Conservation (phyloP, 1,140 invertebrate genomes). For the Mesaphorura yosii region DNA sequence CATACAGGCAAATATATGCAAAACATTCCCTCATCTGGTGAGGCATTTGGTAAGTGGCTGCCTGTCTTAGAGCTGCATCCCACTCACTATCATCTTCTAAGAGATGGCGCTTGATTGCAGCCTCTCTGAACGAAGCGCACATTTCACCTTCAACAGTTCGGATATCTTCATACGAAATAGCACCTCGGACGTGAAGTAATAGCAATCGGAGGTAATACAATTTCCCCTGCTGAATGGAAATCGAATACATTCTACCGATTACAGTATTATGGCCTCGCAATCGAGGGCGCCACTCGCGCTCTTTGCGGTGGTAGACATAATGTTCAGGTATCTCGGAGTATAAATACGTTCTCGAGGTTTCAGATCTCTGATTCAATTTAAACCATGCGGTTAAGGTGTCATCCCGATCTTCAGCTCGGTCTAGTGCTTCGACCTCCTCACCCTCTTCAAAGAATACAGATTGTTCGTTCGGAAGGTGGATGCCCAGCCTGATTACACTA, state of each 20-base stretch:
- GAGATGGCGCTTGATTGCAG: constrained; percentile 23
- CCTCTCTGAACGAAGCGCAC: constrained; percentile 28
- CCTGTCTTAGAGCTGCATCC: constrained; percentile 20
- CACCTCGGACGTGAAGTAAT: constrained; percentile 29
- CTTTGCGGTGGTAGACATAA: constrained; percentile 9
- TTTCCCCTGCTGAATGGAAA: constrained; percentile 4
- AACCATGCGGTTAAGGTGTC: not conserved
- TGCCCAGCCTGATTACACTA: constrained; percentile 37
- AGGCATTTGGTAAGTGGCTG: constrained; percentile 3
- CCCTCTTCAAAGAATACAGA: constrained; percentile 30
- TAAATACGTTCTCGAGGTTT: constrained; percentile 5
- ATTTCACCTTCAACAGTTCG: constrained; percentile 20
- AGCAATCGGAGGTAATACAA: constrained; percentile 30
- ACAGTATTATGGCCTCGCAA: not conserved
- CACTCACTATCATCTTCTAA: constrained; percentile 24
- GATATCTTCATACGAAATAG: constrained; percentile 27
- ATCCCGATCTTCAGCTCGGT: not conserved
- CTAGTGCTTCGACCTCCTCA: constrained; percentile 10
- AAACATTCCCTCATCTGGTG: constrained; percentile 28
- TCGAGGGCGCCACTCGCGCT: not conserved
- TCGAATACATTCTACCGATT: not conserved
- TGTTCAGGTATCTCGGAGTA: constrained; percentile 32
- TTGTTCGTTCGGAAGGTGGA: constrained; percentile 41
- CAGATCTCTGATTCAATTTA: not conserved
- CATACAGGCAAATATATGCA: constrained; percentile 27